Percentiles rank a stretch among this genome's conserved stretches.
Conservation (phyloP, 2,113 vertebrate species). For the Asarcornis scutulata region DNA sequence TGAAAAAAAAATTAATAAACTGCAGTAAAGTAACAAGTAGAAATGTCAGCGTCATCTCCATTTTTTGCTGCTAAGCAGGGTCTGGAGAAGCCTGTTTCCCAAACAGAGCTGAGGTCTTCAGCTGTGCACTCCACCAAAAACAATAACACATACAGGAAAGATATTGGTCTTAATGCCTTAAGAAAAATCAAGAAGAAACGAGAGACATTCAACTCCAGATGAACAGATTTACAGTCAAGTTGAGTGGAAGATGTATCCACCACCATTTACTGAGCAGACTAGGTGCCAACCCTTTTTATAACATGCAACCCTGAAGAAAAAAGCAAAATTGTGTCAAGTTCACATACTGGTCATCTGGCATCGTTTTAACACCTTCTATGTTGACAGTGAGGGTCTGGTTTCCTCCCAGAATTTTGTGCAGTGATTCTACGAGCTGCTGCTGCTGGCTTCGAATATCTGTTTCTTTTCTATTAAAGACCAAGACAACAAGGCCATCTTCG, state of each 20-base stretch:
- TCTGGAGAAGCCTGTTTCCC: background rate
- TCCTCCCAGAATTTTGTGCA: slow-evolving; percentile 93
- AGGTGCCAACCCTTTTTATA: background rate
- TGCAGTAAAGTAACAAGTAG: background rate
- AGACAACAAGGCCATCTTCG: slow-evolving; percentile 92
- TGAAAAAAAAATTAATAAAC: background rate
- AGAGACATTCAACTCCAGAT: background rate
- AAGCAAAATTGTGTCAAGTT: background rate
- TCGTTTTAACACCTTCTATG: slow-evolving; percentile 91
- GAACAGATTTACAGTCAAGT: background rate
- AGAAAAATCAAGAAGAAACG: background rate
- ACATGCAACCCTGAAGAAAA: background rate
- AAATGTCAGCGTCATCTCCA: background rate
- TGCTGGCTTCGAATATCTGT: slow-evolving; percentile 90
- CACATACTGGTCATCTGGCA: slow-evolving; percentile 95
- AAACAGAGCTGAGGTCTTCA: background rate
- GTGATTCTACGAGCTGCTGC: slow-evolving; percentile 93
- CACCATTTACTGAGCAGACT: background rate
- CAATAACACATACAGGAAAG: background rate
- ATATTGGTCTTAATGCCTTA: background rate
- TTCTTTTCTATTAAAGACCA: slow-evolving; percentile 93
- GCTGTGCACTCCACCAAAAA: background rate
- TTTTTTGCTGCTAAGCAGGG: background rate
- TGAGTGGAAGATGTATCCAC: background rate
- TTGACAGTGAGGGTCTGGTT: slow-evolving; percentile 91